Conservation (phyloP, 2,797 vertebrate species). For the Nyctibius grandis region DNA sequence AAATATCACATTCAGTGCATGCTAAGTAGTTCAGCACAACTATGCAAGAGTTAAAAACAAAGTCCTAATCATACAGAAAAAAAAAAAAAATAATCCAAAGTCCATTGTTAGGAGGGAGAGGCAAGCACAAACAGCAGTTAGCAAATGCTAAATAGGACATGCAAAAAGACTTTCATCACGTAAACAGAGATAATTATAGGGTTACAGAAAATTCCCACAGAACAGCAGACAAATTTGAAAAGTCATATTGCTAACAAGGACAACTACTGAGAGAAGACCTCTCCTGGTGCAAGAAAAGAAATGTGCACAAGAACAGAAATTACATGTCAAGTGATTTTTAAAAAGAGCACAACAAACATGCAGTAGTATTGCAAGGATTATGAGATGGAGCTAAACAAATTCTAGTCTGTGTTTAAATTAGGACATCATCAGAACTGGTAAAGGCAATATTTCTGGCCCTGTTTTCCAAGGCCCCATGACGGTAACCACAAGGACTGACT, state of each 20-base stretch:
- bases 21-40: neutral
- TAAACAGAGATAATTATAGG: constrained; percentile 65
- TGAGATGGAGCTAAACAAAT: neutral
- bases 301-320: neutral
- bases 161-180: constrained; percentile 50
- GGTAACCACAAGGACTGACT: neutral
- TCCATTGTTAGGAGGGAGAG: constrained; percentile 54
- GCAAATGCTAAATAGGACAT: constrained; percentile 61
- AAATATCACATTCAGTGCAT: neutral
- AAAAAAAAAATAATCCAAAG: constrained; percentile 30
- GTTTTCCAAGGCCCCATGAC: neutral
- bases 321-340: neutral
- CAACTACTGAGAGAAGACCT: neutral
- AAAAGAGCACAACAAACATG: neutral
- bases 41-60: constrained; percentile 45
- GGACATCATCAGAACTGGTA: neutral
- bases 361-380: neutral
- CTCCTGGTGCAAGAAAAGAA: neutral
- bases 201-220: constrained; percentile 54
- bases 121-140: constrained; percentile 53
- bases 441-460: neutral
- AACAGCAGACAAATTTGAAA: constrained; percentile 28
- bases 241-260: neutral
- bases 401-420: neutral
- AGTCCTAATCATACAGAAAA: constrained; percentile 13